phyloP scores from a whole-genome alignment of 2,888 invertebrate species.

The Hypolimnas misippus region DNA sequence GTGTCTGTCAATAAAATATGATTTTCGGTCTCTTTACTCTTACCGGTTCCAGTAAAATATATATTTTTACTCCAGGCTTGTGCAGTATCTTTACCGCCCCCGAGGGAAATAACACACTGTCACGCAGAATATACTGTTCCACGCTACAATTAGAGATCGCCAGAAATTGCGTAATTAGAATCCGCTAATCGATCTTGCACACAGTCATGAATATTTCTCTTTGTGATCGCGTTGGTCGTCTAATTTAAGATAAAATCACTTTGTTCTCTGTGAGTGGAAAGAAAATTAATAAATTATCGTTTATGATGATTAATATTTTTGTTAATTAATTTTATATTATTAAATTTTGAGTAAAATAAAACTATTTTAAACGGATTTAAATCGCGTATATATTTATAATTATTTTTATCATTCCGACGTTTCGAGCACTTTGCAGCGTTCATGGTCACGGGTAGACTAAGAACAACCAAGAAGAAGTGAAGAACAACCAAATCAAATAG shows the following conservation, averaged over 20 bases:
- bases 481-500: too few relatives aligned
- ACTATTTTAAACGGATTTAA: too few relatives aligned
- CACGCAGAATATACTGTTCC: constrained; percentile 80
- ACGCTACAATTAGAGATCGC: constrained; percentile 81
- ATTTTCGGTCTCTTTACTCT: constrained; percentile 7
- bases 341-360: too few relatives aligned
- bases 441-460: too few relatives aligned
- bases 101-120: constrained; percentile 82
- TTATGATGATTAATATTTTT: not conserved
- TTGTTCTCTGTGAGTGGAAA: constrained; percentile 29
- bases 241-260: constrained; percentile 34
- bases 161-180: constrained; percentile 83
- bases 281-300: constrained; percentile 7
- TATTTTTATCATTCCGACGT: too few relatives aligned
- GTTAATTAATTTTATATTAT: not conserved
- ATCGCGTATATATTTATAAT: too few relatives aligned
- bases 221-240: constrained; percentile 16
- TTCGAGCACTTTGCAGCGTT: too few relatives aligned
- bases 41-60: constrained; percentile 51
- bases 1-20: not conserved
- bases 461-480: too few relatives aligned
- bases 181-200: constrained; percentile 79
- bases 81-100: constrained; percentile 81
- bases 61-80: constrained; percentile 57
- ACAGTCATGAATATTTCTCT: constrained; percentile 42